Evolutionary conservation across 2,888 invertebrate genomes (phyloP).

Genomic region (Torymus tubicola): DNA sequence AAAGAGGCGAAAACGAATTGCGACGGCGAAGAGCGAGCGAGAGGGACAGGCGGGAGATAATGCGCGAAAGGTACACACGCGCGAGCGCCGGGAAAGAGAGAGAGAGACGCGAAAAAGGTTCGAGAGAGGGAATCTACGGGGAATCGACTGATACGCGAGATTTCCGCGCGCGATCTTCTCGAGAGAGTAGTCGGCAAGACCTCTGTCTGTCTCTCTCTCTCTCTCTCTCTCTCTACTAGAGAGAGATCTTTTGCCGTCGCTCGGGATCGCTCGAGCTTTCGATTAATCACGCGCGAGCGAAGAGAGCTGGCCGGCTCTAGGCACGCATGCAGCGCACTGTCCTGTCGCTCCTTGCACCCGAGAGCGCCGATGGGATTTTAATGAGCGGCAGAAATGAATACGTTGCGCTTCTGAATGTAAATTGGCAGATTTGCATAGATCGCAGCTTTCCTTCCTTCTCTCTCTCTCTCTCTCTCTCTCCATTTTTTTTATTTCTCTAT

Average conservation of each 20-base stretch:
- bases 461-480: background rate
- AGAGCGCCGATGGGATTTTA: slow-evolving; percentile 55
- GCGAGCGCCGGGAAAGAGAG: slow-evolving; percentile 41
- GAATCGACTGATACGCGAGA: slow-evolving; percentile 41
- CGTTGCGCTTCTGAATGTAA: slow-evolving; percentile 57
- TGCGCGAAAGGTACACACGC: slow-evolving; percentile 45
- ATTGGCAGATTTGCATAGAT: slow-evolving; percentile 55
- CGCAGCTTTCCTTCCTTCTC: background rate
- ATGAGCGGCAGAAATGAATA: slow-evolving; percentile 58
- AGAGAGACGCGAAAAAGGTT: slow-evolving; percentile 15
- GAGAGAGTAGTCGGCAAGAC: too few relatives aligned
- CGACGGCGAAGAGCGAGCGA: background rate
- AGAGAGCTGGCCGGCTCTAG: too few relatives aligned
- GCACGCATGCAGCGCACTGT: slow-evolving; percentile 35
- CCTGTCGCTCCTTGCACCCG: slow-evolving; percentile 42
- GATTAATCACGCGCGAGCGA: slow-evolving; percentile 53
- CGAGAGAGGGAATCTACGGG: background rate
- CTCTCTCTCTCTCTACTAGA: background rate
- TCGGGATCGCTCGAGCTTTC: slow-evolving; percentile 40
- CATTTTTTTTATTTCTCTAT: background rate
- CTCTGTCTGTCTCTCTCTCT: background rate
- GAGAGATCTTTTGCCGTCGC: background rate
- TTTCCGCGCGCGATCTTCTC: slow-evolving; percentile 38
- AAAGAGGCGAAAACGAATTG: background rate
- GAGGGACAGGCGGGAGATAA: slow-evolving; percentile 33